These are phyloP conservation scores for Pollenia amentaria DNA, from an alignment of 2,888 invertebrate species.

Conservation along the genomic window DNA sequence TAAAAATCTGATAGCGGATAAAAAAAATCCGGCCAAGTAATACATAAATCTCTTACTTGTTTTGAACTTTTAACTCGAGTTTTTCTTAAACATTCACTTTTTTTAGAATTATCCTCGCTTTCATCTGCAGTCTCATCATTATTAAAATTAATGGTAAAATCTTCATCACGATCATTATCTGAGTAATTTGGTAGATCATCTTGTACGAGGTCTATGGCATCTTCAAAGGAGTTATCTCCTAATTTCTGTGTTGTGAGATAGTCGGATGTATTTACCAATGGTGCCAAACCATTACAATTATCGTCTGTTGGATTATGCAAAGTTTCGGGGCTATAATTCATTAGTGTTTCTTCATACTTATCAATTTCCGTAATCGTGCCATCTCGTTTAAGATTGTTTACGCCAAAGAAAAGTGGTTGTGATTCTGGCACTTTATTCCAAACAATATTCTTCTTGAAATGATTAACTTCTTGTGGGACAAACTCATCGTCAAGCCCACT, in stretches of 20 bases:
- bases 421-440: neutral
- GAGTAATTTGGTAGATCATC: neutral
- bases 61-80: neutral
- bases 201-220: neutral
- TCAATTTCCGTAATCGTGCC: neutral
- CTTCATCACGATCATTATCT: slow-evolving; percentile 5
- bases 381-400: neutral
- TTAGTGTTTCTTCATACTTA: neutral
- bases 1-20: neutral
- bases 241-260: neutral
- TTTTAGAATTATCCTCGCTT: neutral
- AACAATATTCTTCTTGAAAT: neutral
- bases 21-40: slow-evolving; percentile 9
- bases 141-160: neutral
- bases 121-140: neutral
- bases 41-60: slow-evolving; percentile 41
- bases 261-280: neutral
- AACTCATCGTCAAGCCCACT: neutral
- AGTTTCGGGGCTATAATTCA: neutral
- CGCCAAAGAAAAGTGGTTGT: neutral
- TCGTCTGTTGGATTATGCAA: neutral
- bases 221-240: neutral
- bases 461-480: neutral
- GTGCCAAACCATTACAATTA: neutral
- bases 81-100: slow-evolving; percentile 8